A percentile compares a stretch with the other conserved stretches of the same genome.
Evolutionary conservation across 2,888 invertebrate species (phyloP).

Genomic region (Serripes groenlandicus): DNA sequence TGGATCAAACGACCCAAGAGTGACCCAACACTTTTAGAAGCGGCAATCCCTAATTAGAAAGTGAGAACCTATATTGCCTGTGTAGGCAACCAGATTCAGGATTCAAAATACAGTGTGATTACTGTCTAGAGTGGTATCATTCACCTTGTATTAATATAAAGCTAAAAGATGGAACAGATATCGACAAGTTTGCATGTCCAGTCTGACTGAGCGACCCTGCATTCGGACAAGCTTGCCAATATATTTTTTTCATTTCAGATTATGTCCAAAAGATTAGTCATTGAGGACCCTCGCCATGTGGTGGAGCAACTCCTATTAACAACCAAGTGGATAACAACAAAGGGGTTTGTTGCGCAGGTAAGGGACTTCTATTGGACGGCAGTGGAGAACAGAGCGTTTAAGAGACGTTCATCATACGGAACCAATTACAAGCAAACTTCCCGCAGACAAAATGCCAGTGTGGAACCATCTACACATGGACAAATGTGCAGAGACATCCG

Average conservation of each 20-base stretch:
- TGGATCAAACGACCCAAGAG: constrained; percentile 28
- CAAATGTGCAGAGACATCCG: no score
- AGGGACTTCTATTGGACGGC: not conserved
- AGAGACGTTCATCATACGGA: not conserved
- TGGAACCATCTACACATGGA: no score
- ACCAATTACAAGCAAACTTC: not conserved
- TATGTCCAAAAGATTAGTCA: no score
- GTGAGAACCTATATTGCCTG: not conserved
- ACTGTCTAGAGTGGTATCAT: constrained; percentile 2
- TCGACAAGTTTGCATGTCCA: constrained; percentile 21
- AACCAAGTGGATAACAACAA: not conserved
- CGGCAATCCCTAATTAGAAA: not conserved
- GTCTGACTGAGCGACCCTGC: not conserved
- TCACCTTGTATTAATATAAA: constrained; percentile 1
- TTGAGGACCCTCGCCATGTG: not conserved
- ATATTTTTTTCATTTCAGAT: constrained; percentile 7
- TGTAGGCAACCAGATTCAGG: constrained; percentile 4
- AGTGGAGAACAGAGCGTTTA: not conserved
- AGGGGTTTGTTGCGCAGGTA: not conserved
- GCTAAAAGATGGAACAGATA: not conserved
- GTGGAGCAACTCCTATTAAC: not conserved
- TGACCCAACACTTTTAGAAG: not conserved
- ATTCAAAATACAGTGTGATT: not conserved
- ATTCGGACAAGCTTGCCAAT: not conserved
- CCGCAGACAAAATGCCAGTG: not conserved